These are phyloP conservation scores for Polylopha cassiicola DNA, from an alignment of 2,888 invertebrate species.

Conservation along the genomic window DNA sequence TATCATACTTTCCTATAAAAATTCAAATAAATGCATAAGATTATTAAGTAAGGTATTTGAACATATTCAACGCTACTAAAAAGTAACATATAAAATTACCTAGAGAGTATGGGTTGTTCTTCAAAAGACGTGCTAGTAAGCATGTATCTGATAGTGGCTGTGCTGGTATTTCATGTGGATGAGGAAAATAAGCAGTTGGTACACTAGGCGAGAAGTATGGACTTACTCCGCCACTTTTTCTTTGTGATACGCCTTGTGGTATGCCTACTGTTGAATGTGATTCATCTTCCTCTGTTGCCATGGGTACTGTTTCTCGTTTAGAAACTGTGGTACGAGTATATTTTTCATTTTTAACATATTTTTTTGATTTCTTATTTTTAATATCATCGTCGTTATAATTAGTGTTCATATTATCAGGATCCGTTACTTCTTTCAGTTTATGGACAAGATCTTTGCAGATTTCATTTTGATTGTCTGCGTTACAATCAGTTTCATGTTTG, in stretches of 20 bases:
- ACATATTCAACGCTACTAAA: constrained; percentile 2
- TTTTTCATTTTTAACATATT: constrained; percentile 15
- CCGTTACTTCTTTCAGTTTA: constrained; percentile 42
- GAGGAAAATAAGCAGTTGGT: constrained; percentile 4
- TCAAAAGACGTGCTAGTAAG: constrained; percentile 49
- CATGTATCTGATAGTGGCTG: constrained; percentile 45
- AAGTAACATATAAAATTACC: constrained; percentile 33
- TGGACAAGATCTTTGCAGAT: constrained; percentile 52
- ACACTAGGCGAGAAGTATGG: too few species aligned
- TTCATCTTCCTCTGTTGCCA: constrained; percentile 22
- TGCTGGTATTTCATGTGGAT: constrained; percentile 26
- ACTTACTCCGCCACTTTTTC: constrained; percentile 1
- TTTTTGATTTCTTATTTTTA: constrained; percentile 19
- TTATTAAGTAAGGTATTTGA: neutral
- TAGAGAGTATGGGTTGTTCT: constrained; percentile 40
- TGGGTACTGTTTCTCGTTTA: constrained; percentile 40
- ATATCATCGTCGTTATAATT: constrained; percentile 12
- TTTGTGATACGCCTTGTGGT: constrained; percentile 16
- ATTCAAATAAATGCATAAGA: constrained; percentile 3
- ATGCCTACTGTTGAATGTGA: constrained; percentile 26
- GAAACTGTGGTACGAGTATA: constrained; percentile 30
- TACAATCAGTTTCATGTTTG: constrained; percentile 51
- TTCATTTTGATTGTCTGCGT: constrained; percentile 41
- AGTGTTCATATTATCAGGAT: too few species aligned
- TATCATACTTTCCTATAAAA: constrained; percentile 38